These are phyloP conservation scores for Trissolcus japonicus DNA, from an alignment of 2,888 invertebrate genomes.

Conservation along the genomic window DNA sequence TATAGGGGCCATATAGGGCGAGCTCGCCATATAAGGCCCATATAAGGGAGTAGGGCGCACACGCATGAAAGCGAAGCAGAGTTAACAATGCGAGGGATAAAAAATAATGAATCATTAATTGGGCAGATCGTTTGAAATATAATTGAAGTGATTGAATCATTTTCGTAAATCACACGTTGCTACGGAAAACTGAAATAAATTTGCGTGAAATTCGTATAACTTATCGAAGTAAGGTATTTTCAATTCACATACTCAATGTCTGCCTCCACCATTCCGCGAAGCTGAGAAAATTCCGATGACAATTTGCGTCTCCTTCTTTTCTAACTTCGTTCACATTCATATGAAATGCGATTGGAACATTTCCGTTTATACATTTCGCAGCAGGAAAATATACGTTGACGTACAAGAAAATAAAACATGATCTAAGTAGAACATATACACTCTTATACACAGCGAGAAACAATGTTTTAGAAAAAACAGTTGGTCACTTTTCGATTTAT, in stretches of 20 bases:
- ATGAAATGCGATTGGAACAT: slow-evolving; percentile 33
- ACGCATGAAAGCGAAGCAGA: too few relatives aligned
- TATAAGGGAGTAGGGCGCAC: too few relatives aligned
- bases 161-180: background rate
- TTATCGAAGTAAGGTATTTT: slow-evolving; percentile 24
- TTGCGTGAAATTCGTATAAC: slow-evolving; percentile 14
- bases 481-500: too few relatives aligned
- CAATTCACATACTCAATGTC: slow-evolving; percentile 26
- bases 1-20: too few relatives aligned
- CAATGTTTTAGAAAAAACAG: too few relatives aligned
- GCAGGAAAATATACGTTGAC: slow-evolving; percentile 14
- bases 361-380: slow-evolving; percentile 28
- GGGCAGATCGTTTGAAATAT: too few relatives aligned
- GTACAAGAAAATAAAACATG: slow-evolving; percentile 1
- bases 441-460: background rate
- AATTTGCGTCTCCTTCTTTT: slow-evolving; percentile 33
- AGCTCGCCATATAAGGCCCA: too few relatives aligned
- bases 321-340: slow-evolving; percentile 35
- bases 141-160: too few relatives aligned
- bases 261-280: slow-evolving; percentile 34
- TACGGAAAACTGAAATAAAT: slow-evolving; percentile 4
- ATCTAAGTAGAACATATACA: background rate
- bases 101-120: too few relatives aligned
- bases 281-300: slow-evolving; percentile 41
- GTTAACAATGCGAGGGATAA: too few relatives aligned